phyloP scores from a whole-genome alignment of 2,888 invertebrate species.

The Troides helena region DNA sequence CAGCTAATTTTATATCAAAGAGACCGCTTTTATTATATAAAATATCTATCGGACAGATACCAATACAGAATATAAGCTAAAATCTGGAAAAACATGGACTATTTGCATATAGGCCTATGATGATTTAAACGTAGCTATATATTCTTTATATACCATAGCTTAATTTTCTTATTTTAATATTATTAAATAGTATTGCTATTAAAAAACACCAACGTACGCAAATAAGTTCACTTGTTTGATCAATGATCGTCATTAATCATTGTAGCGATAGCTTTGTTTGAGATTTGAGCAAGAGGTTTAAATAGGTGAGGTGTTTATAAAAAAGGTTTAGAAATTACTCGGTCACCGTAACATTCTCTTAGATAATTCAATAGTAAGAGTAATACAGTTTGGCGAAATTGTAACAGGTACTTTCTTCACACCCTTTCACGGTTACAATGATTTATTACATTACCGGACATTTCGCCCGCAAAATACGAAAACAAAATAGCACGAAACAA shows the following conservation, averaged over 20 bases:
- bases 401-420: constrained; percentile 65
- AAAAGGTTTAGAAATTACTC: constrained; percentile 10
- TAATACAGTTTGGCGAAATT: constrained; percentile 52
- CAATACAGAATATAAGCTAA: too few relatives aligned
- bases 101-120: too few relatives aligned
- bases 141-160: too few relatives aligned
- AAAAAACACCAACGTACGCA: too few relatives aligned
- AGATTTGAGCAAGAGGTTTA: constrained; percentile 12
- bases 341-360: constrained; percentile 28
- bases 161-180: too few relatives aligned
- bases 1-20: too few relatives aligned
- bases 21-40: too few relatives aligned
- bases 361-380: not conserved
- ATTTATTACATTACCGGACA: constrained; percentile 61
- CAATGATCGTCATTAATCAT: constrained; percentile 11
- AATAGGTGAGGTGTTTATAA: not conserved
- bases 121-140: too few relatives aligned
- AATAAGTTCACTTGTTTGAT: constrained; percentile 1
- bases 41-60: too few relatives aligned
- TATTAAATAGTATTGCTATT: too few relatives aligned
- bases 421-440: constrained; percentile 43
- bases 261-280: constrained; percentile 20
- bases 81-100: too few relatives aligned
- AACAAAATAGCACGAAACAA: constrained; percentile 48
- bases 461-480: constrained; percentile 56